Conservation (phyloP, 1,140 invertebrate genomes). For the Uloborus diversus region DNA sequence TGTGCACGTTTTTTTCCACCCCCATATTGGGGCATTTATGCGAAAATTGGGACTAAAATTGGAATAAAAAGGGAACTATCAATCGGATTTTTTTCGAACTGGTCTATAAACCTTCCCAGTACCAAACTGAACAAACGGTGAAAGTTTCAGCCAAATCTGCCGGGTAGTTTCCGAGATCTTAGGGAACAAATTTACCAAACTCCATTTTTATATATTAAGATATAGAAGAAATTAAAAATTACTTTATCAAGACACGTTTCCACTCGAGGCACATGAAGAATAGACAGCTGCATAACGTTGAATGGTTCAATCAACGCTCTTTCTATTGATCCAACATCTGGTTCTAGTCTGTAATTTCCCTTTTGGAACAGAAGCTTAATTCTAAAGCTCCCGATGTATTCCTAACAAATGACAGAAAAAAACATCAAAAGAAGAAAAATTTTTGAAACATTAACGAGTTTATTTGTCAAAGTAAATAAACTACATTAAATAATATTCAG, state of each 20-base stretch:
- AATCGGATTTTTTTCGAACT: too few relatives aligned
- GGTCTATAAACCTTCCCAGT: too few relatives aligned
- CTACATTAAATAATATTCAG: neutral
- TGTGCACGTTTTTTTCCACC: too few relatives aligned
- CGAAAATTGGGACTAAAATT: too few relatives aligned
- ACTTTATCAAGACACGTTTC: conserved; percentile 31
- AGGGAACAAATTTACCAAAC: too few relatives aligned
- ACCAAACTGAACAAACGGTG: too few relatives aligned
- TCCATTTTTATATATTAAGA: neutral
- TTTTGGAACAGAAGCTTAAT: neutral
- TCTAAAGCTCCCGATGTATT: conserved; percentile 13
- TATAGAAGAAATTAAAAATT: neutral
- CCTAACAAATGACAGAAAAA: conserved; percentile 4
- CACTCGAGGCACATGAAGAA: conserved; percentile 29
- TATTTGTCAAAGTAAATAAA: neutral
- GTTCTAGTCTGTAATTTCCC: neutral
- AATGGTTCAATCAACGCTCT: conserved; percentile 33
- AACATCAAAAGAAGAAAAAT: neutral
- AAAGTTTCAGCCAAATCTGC: too few relatives aligned
- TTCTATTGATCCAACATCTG: conserved; percentile 7
- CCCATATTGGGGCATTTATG: too few relatives aligned
- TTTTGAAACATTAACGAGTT: neutral
- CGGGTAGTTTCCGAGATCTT: too few relatives aligned
- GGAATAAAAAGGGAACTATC: too few relatives aligned
- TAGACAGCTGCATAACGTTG: conserved; percentile 29